Evolutionary conservation across 2,888 invertebrate species (phyloP), one percentile per base, ranked within the genome.

Genomic region (Itoplectis maculator): DNA sequence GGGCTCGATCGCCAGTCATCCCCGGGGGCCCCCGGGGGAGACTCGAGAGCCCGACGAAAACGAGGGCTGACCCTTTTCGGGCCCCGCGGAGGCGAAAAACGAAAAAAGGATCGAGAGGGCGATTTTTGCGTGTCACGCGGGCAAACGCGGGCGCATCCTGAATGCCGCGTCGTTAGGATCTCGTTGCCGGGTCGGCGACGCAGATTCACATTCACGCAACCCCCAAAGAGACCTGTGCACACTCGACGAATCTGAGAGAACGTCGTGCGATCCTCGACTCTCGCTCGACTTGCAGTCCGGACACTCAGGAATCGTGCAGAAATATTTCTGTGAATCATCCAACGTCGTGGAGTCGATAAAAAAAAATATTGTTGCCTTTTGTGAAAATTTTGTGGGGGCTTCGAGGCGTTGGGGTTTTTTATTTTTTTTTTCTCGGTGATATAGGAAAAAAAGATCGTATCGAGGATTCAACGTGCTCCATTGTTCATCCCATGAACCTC

Each of bases 71-170:
- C 69, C 68, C 65, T 74, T 74, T 70, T 51, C 69, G 35, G 51
- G 35, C n/a, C 66, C 66, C 76, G 56, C 66, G 73, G 63, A 23
- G 20, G 61, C 29, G 66, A 9, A 47, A 37, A 47, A 66, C 51
- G 65, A 61, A 68, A 59, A 11, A 40, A 40, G 42, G 20, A 73
- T 65, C 87, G 87, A 70, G 82, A 90, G 91, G 90, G 90, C 89
- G 88, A 91, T 89, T 92, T 91, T 91, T 92, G 92, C 92, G 90
- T 91, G 90, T 92, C 92, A 92, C 91, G 90, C 91, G 92, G 88
- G 88, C 91, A 91, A 92, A 92, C 91, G 90, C 90, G 90, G 85
- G 87, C 29, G 85, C 47, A n/a, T 29, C 29, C 29, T 29, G 29
- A 29, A 29, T 29, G 23, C 81, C 88, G 84, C 86, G 88, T 92